These are phyloP conservation scores for Coelopa pilipes DNA, from an alignment of 2,888 invertebrate genomes.

Conservation along the genomic window DNA sequence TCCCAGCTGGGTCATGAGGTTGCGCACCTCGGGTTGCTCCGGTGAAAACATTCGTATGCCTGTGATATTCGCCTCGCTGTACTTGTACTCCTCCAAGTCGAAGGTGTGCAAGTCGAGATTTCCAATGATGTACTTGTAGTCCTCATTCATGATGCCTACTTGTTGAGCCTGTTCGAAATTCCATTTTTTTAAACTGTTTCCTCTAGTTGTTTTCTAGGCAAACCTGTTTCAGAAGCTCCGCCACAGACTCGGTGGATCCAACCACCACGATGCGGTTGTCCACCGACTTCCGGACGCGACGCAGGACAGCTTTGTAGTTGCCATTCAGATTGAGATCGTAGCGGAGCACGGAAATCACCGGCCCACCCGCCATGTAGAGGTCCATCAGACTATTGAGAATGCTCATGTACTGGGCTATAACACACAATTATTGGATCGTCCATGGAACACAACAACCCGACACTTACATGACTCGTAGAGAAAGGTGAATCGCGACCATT, in stretches of 20 bases:
- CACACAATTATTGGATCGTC: neutral
- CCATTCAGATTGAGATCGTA: slow-evolving; percentile 75
- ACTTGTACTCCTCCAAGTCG: slow-evolving; percentile 80
- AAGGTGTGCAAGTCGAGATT: slow-evolving; percentile 75
- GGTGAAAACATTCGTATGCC: slow-evolving; percentile 76
- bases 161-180: slow-evolving; percentile 79
- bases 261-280: slow-evolving; percentile 79
- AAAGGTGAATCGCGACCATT: slow-evolving; percentile 88
- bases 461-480: slow-evolving; percentile 67
- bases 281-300: slow-evolving; percentile 75
- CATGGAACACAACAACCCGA: neutral
- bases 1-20: slow-evolving; percentile 50
- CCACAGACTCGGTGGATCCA: slow-evolving; percentile 72
- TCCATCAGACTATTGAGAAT: slow-evolving; percentile 78
- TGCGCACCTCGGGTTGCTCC: slow-evolving; percentile 68
- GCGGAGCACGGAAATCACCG: slow-evolving; percentile 72
- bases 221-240: slow-evolving; percentile 69
- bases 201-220: neutral
- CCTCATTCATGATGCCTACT: slow-evolving; percentile 95
- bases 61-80: slow-evolving; percentile 86
- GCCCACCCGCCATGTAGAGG: slow-evolving; percentile 71
- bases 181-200: too few relatives aligned
- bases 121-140: slow-evolving; percentile 85
- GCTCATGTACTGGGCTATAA: slow-evolving; percentile 70
- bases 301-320: slow-evolving; percentile 75